phyloP scores from a whole-genome alignment of 37 sponge, comb jelly and placozoan genomes.

The Spongilla lacustris region DNA sequence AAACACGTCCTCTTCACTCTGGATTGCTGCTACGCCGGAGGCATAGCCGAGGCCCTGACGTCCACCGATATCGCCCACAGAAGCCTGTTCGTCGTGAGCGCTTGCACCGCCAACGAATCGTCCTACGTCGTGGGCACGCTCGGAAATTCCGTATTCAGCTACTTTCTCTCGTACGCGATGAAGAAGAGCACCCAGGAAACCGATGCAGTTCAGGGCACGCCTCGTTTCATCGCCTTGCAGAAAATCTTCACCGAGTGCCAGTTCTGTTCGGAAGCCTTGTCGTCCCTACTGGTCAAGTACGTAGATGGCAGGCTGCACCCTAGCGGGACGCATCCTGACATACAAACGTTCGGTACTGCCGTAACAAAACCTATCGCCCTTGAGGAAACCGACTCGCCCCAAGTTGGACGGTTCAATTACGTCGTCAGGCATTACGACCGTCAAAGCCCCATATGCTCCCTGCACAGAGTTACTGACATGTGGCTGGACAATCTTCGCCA shows the following conservation, averaged over 20 bases:
- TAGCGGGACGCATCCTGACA: not conserved
- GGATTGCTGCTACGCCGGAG: constrained; percentile 50
- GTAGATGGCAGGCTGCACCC: not conserved
- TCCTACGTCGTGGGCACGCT: constrained; percentile 10
- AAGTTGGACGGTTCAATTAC: constrained; percentile 3
- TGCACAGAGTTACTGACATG: not conserved
- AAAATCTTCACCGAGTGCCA: not conserved
- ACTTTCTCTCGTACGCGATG: constrained; percentile 4
- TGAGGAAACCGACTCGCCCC: not conserved
- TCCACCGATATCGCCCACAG: not conserved
- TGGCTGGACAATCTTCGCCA: constrained; percentile 11
- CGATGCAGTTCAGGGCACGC: not conserved
- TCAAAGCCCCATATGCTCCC: not conserved
- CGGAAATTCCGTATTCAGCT: constrained; percentile 1
- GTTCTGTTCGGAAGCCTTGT: constrained; percentile 39
- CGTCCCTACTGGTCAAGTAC: constrained; percentile 29
- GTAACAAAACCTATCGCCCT: not conserved
- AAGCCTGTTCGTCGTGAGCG: not conserved
- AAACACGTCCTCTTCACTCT: constrained; percentile 44
- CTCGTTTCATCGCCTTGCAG: constrained; percentile 3
- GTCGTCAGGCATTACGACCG: constrained; percentile 5
- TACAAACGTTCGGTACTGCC: not conserved
- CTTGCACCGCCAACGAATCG: constrained; percentile 13
- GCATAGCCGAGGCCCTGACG: constrained; percentile 23
- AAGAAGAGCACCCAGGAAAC: not conserved